These are phyloP conservation scores for Tenebrio molitor DNA, from an alignment of 1,140 invertebrate species.

Conservation along the genomic window DNA sequence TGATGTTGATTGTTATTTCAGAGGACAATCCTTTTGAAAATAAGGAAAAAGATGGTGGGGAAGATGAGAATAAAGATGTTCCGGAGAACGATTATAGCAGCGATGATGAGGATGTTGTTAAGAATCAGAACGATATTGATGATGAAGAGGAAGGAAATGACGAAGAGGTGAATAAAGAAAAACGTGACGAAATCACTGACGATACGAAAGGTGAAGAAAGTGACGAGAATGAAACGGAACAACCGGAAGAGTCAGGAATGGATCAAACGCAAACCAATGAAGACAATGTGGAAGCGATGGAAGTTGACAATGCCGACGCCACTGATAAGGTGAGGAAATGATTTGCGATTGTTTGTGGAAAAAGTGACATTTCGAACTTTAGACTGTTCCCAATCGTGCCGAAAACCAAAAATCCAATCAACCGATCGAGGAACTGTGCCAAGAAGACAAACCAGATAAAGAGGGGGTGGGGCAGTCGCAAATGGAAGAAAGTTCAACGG, in stretches of 20 bases:
- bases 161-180: conserved; percentile 58
- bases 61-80: conserved; percentile 57
- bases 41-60: conserved; percentile 62
- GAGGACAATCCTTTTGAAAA: conserved; percentile 59
- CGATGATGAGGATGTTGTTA: conserved; percentile 62
- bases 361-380: too few relatives aligned
- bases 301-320: conserved; percentile 65
- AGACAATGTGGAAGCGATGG: conserved; percentile 66
- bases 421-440: conserved; percentile 63
- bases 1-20: too few relatives aligned
- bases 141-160: conserved; percentile 68
- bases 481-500: conserved; percentile 67
- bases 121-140: conserved; percentile 67
- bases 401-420: conserved; percentile 61
- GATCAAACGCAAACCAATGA: conserved; percentile 66
- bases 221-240: conserved; percentile 54
- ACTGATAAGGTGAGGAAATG: conserved; percentile 60
- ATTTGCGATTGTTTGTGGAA: too few relatives aligned
- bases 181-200: conserved; percentile 54
- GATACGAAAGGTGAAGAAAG: conserved; percentile 62
- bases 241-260: conserved; percentile 60
- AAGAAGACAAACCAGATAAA: conserved; percentile 67
- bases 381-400: conserved; percentile 64
- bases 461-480: conserved; percentile 70
- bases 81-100: conserved; percentile 57